A percentile compares a stretch with the other conserved stretches of the same genome.
phyloP scores from a whole-genome alignment of 2,797 vertebrate genomes.

The Squalus acanthias region DNA sequence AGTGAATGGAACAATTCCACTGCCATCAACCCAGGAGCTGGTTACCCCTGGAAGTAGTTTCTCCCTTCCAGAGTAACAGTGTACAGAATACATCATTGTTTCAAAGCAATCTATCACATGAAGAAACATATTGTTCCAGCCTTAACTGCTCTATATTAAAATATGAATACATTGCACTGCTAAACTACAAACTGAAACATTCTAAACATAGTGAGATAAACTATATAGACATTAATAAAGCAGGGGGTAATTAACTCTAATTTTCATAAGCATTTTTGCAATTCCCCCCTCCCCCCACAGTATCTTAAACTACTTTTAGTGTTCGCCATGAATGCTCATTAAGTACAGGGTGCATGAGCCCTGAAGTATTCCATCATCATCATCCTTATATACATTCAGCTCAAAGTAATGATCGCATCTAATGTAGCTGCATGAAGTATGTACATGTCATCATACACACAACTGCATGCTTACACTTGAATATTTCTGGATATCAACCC shows the following conservation, averaged over 20 bases:
- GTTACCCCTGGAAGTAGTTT: not conserved
- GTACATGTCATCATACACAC: no score
- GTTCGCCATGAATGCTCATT: no score
- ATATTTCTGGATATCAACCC: not conserved
- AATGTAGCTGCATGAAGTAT: not conserved
- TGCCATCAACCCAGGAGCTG: not conserved
- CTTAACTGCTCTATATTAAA: not conserved
- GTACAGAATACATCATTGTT: not conserved
- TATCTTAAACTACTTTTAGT: not conserved
- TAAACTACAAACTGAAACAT: not conserved
- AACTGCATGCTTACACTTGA: not conserved
- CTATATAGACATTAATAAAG: not conserved
- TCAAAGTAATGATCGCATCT: not conserved
- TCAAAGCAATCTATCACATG: not conserved
- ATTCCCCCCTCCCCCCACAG: not conserved
- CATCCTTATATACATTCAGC: not conserved
- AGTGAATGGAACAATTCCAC: not conserved
- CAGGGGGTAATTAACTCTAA: not conserved
- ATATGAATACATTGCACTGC: not conserved
- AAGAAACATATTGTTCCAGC: not conserved
- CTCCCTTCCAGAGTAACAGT: not conserved
- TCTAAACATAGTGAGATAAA: not conserved
- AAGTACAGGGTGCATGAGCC: not conserved
- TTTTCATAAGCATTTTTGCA: not conserved
- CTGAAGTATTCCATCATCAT: not conserved